A percentile compares a stretch with the other conserved stretches of the same genome.
These are phyloP conservation scores for Entelurus aequoreus DNA, from an alignment of 2,113 vertebrate genomes.

Conservation along the genomic window DNA sequence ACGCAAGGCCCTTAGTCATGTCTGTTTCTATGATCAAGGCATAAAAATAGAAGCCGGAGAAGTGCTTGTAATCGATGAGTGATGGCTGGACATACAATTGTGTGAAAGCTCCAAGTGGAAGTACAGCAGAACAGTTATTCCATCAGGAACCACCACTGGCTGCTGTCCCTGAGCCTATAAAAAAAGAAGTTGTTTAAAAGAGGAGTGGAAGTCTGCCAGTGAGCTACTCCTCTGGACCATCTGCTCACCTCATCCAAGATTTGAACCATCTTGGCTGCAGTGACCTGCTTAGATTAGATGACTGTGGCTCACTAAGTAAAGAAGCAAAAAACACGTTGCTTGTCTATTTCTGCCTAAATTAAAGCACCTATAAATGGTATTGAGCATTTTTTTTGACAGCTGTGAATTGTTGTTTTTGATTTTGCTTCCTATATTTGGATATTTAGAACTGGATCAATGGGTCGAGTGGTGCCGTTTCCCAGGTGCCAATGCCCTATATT, in stretches of 20 bases:
- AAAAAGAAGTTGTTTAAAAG: constrained; percentile 11
- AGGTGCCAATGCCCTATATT: constrained; percentile 39
- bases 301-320: not conserved
- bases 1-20: not conserved
- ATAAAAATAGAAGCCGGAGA: not conserved
- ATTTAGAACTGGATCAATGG: constrained; percentile 20
- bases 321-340: not conserved
- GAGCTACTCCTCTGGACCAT: constrained; percentile 19
- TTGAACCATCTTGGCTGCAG: constrained; percentile 1
- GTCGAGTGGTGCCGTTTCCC: constrained; percentile 30
- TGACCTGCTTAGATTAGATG: constrained; percentile 11
- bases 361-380: not conserved
- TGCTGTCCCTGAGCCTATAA: not conserved
- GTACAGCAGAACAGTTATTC: not conserved
- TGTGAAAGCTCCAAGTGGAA: not conserved
- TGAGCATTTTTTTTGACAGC: not conserved
- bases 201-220: constrained; percentile 12
- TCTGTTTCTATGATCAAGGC: not conserved
- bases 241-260: constrained; percentile 17
- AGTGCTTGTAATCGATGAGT: not conserved
- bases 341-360: not conserved
- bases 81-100: not conserved
- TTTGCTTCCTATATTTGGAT: constrained; percentile 12
- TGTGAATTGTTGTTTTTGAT: constrained; percentile 8
- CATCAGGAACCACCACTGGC: not conserved